Evolutionary conservation across 2,113 vertebrate species (phyloP).

Genomic region (Neofelis nebulosa): DNA sequence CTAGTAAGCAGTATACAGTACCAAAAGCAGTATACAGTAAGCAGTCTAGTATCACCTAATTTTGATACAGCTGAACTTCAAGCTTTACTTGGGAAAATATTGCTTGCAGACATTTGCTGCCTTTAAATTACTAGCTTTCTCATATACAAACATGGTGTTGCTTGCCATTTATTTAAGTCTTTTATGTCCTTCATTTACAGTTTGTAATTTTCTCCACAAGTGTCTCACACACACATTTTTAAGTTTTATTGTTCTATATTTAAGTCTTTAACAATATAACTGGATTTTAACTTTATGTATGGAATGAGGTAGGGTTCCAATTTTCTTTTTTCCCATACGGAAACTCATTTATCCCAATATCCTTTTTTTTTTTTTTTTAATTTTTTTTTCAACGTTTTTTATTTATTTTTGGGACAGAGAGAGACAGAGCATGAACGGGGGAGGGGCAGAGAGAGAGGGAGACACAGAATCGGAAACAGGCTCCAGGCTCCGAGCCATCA

Average conservation of each 20-base stretch:
- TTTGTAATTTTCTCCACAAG: slow-evolving; percentile 46
- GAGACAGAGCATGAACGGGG: too few species aligned
- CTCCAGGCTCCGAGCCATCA: too few species aligned
- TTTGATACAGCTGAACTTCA: neutral
- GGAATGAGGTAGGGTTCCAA: neutral
- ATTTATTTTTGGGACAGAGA: too few species aligned
- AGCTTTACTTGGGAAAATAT: neutral
- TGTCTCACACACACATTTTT: neutral
- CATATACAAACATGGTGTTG: neutral
- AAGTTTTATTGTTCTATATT: slow-evolving; percentile 10
- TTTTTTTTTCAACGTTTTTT: too few species aligned
- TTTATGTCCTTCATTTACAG: neutral
- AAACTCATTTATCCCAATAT: neutral
- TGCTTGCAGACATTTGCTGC: neutral
- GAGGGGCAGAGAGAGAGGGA: too few species aligned
- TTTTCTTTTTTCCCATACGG: neutral
- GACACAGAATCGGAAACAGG: too few species aligned
- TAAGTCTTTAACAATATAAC: neutral
- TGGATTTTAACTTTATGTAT: neutral
- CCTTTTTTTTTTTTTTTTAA: too few species aligned
- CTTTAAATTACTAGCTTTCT: neutral
- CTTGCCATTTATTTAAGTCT: slow-evolving; percentile 24
- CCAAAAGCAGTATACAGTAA: too few species aligned
- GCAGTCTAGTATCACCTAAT: neutral
- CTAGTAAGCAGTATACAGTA: too few species aligned